Evolutionary conservation across 1,140 invertebrate species (phyloP), one percentile per base, ranked within the genome.

Genomic region (Drosophila repletoides): DNA sequence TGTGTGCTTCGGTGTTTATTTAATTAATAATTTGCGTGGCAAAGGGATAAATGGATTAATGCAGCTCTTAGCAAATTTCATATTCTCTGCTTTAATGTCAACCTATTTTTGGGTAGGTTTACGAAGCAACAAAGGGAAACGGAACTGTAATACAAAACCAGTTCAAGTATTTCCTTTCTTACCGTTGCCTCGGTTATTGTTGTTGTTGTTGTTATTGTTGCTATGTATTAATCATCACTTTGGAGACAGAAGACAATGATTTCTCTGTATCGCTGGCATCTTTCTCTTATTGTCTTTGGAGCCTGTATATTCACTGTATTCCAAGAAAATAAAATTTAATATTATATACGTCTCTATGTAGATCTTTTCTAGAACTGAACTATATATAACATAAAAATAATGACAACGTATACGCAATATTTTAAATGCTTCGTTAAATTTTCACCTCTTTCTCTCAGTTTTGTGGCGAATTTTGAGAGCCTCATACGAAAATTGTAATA

Each of bases 11-110:
- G 19, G 41, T 31, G 29, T 64, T 55, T 22, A 53, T 48, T 29
- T 51, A 34, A 56, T 56, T 64, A 69, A 69, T 63, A 48, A 68
- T 55, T 63, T 41, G 48, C 48, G 58, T 52, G 46, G 46, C 22
- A 28, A 53, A 22, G 10, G 24, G 14, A 14, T 24, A 17, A 61
- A 58, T 9, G 2, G n/a, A n/a, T 6, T 19, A 29, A 48, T 43
- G 12, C 14, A 26, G 28, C 38, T 45, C 14, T 40, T 5, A 17
- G 14, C 21, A 41, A 51, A 26, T 22, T 26, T 2, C 24, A 26
- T 6, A n/a, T 55, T 28, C 48, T 17, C n/a, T 26, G 28, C 6
- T 9, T 40, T 14, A 51, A 38, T 46, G 15, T 43, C 2, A 36
- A 36, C 24, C 28, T 14, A 7, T 9, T 15, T 19, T 10, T 12